These are phyloP conservation scores for Anthopleura sola DNA, from an alignment of 64 coral and sea anemone species.

Conservation along the genomic window DNA sequence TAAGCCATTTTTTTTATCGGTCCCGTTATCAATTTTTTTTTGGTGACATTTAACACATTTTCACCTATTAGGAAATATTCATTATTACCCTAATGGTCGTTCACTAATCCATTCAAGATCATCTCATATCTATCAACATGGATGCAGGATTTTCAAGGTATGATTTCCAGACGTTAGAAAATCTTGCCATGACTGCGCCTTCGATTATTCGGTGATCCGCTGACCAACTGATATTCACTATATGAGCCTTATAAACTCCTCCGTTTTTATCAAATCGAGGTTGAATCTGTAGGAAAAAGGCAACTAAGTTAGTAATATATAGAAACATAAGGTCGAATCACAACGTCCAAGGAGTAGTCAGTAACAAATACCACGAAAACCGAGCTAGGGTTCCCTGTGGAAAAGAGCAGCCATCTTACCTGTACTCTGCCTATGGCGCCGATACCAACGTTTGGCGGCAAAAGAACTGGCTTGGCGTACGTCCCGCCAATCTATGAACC, in stretches of 20 bases:
- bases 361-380: no score
- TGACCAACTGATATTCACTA: constrained; percentile 91
- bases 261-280: constrained; percentile 89
- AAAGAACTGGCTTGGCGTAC: constrained; percentile 89
- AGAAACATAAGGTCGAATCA: no score
- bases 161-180: constrained; percentile 99
- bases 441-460: constrained; percentile 95
- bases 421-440: constrained; percentile 94
- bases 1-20: background rate
- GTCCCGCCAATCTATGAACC: constrained; percentile 81
- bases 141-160: constrained; percentile 95
- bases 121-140: constrained; percentile 94
- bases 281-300: constrained; percentile 48
- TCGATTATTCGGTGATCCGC: constrained; percentile 98
- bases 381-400: background rate
- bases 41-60: background rate
- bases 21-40: background rate
- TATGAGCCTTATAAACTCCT: constrained; percentile 69
- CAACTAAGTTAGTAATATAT: background rate
- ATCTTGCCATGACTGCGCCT: constrained; percentile 83
- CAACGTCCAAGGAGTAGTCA: no score
- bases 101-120: background rate
- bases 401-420: constrained; percentile 43
- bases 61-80: background rate
- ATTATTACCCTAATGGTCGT: background rate